These are phyloP conservation scores for Sarcophaga variegata DNA, from an alignment of 2,888 invertebrate genomes.

Conservation along the genomic window DNA sequence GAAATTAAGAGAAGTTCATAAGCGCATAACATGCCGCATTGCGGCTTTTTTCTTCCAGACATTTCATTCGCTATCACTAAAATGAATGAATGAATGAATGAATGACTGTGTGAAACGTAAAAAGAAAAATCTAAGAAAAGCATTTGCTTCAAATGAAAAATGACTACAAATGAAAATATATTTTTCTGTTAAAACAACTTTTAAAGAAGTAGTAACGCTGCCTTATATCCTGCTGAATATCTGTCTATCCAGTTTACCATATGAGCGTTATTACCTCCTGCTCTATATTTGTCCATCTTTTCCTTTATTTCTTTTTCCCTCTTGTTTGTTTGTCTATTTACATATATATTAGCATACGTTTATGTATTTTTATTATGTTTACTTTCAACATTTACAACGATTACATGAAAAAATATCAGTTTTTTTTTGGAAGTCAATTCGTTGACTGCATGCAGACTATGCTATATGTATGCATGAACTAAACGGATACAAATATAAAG, in stretches of 20 bases:
- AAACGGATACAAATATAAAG: neutral
- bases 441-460: too few species aligned
- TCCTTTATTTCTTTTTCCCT: too few species aligned
- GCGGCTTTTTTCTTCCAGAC: conserved; percentile 75
- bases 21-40: conserved; percentile 79
- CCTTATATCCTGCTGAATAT: too few species aligned
- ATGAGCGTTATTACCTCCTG: too few species aligned
- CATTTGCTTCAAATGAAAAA: conserved; percentile 59
- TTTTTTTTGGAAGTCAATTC: neutral
- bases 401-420: neutral
- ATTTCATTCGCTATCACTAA: conserved; percentile 57
- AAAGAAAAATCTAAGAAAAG: conserved; percentile 1
- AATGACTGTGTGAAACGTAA: neutral
- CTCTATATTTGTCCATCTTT: neutral
- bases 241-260: too few species aligned
- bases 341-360: conserved; percentile 8
- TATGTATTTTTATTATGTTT: conserved; percentile 39
- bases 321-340: neutral
- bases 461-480: too few species aligned
- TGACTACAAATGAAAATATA: conserved; percentile 33
- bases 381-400: conserved; percentile 15
- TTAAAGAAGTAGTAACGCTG: too few species aligned
- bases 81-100: conserved; percentile 51
- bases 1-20: conserved; percentile 41
- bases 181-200: neutral